A percentile compares a stretch with the other conserved stretches of the same genome.
These are phyloP conservation scores for Caenorhabditis sp. DNA, from an alignment of 2,888 invertebrate genomes.

Conservation along the genomic window DNA sequence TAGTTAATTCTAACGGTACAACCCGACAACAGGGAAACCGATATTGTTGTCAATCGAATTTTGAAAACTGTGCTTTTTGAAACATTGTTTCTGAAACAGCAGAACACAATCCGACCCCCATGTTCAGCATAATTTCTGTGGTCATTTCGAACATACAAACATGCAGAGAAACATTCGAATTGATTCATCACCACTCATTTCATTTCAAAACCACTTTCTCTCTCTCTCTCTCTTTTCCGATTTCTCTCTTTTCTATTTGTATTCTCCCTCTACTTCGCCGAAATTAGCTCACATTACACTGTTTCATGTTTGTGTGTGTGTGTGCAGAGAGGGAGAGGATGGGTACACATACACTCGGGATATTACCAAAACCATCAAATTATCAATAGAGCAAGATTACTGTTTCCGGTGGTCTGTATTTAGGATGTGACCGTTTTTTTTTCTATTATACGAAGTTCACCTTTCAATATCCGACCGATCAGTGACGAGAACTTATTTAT, in stretches of 20 bases:
- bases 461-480: too few species aligned
- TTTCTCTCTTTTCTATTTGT: slow-evolving; percentile 40
- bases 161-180: slow-evolving; percentile 17
- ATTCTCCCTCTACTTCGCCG: slow-evolving; percentile 41
- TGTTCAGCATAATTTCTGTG: not conserved
- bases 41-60: too few species aligned
- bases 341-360: slow-evolving; percentile 37
- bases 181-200: slow-evolving; percentile 35
- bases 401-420: too few species aligned
- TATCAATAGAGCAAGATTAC: not conserved
- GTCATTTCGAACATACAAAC: not conserved
- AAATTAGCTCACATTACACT: slow-evolving; percentile 63
- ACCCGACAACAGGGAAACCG: too few species aligned
- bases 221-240: slow-evolving; percentile 1
- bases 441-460: too few species aligned
- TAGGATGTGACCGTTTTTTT: too few species aligned
- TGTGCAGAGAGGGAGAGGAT: slow-evolving; percentile 11
- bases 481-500: too few species aligned
- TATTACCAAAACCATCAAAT: slow-evolving; percentile 6
- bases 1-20: too few species aligned
- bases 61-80: too few species aligned
- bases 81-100: too few species aligned
- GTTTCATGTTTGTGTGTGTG: slow-evolving; percentile 50
- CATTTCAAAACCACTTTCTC: slow-evolving; percentile 36
- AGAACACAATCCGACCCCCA: not conserved